Evolutionary conservation across 2,113 vertebrate genomes (phyloP).

Genomic region (Lophius piscatorius): DNA sequence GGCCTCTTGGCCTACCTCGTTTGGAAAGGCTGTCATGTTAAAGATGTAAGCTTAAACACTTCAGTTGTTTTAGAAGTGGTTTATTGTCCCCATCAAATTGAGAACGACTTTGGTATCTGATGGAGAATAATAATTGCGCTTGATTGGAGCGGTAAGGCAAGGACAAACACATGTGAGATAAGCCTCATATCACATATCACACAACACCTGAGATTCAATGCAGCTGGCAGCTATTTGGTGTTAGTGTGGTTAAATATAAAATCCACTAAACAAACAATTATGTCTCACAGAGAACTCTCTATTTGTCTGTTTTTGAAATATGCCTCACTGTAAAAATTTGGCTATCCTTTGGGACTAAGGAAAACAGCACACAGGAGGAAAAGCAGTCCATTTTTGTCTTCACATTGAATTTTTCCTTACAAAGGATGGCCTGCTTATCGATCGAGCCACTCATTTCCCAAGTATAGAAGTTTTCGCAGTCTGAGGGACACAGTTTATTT

Average conservation of each 20-base stretch:
- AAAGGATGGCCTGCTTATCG: conserved; percentile 70
- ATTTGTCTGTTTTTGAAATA: conserved; percentile 48
- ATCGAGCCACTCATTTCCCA: conserved; percentile 69
- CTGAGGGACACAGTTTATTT: conserved; percentile 75
- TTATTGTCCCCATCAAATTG: conserved; percentile 49
- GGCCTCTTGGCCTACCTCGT: conserved; percentile 43
- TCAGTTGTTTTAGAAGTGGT: conserved; percentile 38
- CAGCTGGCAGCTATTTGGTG: conserved; percentile 49
- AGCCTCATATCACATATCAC: conserved; percentile 9
- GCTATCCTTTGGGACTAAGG: conserved; percentile 48
- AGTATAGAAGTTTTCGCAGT: conserved; percentile 72
- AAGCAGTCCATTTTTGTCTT: conserved; percentile 54
- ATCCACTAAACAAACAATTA: conserved; percentile 62
- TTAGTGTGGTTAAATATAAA: conserved; percentile 63
- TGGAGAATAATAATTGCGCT: conserved; percentile 45
- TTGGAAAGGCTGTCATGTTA: conserved; percentile 32
- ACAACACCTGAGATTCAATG: conserved; percentile 14
- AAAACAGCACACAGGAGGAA: conserved; percentile 47
- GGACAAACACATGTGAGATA: conserved; percentile 24
- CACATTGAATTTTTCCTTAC: conserved; percentile 55
- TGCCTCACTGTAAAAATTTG: conserved; percentile 43
- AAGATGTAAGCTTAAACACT: conserved; percentile 40
- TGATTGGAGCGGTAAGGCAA: conserved; percentile 46
- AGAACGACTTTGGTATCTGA: conserved; percentile 35
- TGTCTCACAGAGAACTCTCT: conserved; percentile 37